Base-by-base conservation (phyloP, 64 coral and sea anemone genomes). In the Pachyseris speciosa region DNA sequence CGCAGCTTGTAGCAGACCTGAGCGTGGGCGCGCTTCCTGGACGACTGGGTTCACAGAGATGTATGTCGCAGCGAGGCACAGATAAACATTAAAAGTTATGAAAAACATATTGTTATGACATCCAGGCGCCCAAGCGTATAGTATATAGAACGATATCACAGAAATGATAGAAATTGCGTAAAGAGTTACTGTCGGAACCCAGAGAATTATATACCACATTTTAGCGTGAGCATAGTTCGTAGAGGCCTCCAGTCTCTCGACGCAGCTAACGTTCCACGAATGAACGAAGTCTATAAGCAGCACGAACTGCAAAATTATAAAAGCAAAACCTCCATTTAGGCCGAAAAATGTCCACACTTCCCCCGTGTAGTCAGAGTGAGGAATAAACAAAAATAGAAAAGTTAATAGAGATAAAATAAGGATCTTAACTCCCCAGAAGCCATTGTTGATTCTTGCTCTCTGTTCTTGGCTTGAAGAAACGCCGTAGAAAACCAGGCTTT, bases 281-380 rank as follows among this genome's bases (percentile, higher is more conserved):
- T 99, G 94, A 17, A 92, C 94, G 27, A 95, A 87, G 42, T 99
- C 97, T 25, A 99, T 93, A 15, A 99, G 59, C 49, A 99, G 73
- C 1, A 93, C 75, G 60, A 87, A 95, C 75, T 99, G 94, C 12
- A 99, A 50, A 31, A 99, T 95, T 13, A 99, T 99, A 59, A 95
- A 99, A 9, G 89, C 90, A 76, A 99, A 99, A 0, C 94, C 93
- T 13, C 93, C 97, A 41, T 99, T 99, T 5, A 99, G 47, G 22
- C 93, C 97, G 44, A 99, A 99, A 74, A 99, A 99, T 22, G 91
- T 90, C 97, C 97, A 99, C 6, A 99, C 87, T 78, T 99, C 97
- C 8, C 97, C 97, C 22, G 83, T 93, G 64, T 95, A 99, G 31
- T 99, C 97, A 10, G 85, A 95, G 49, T 95, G 97, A 0, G 97